These are phyloP conservation scores for Drosophila siamana DNA, from an alignment of 2,888 invertebrate species.

Conservation along the genomic window DNA sequence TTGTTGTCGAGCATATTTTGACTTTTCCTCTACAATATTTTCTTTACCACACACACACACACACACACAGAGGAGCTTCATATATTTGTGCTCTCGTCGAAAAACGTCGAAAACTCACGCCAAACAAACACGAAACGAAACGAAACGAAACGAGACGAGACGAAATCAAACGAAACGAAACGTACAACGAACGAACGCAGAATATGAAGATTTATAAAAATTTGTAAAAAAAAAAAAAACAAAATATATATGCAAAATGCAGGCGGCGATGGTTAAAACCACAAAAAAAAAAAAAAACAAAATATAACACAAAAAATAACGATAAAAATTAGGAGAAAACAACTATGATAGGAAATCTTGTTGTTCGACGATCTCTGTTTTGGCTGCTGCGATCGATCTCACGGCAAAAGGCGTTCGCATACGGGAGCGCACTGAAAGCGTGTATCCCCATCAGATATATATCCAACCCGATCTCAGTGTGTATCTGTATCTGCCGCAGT, in stretches of 20 bases:
- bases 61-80: constrained; percentile 2
- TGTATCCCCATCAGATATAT: constrained; percentile 70
- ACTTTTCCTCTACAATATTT: not conserved
- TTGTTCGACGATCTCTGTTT: constrained; percentile 39
- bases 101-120: constrained; percentile 24
- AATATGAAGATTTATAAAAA: constrained; percentile 26
- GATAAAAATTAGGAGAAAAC: constrained; percentile 40
- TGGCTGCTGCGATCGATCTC: constrained; percentile 42
- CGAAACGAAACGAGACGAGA: constrained; percentile 25
- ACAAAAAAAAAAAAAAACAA: constrained; percentile 27
- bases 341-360: constrained; percentile 29
- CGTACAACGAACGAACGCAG: constrained; percentile 30
- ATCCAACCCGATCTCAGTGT: constrained; percentile 25
- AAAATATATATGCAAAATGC: constrained; percentile 21
- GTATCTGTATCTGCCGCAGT: constrained; percentile 27
- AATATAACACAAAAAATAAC: constrained; percentile 30
- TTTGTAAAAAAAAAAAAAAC: constrained; percentile 18
- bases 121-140: constrained; percentile 48
- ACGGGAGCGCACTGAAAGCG: constrained; percentile 67
- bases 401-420: constrained; percentile 56
- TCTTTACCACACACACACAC: no score
- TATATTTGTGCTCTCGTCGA: constrained; percentile 13
- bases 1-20: constrained; percentile 22
- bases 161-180: constrained; percentile 28
- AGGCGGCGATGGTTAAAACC: constrained; percentile 4